A percentile compares a stretch with the other conserved stretches of the same genome.
Conservation (phyloP, 2,888 invertebrate genomes). For the Drosophila seclusa region DNA sequence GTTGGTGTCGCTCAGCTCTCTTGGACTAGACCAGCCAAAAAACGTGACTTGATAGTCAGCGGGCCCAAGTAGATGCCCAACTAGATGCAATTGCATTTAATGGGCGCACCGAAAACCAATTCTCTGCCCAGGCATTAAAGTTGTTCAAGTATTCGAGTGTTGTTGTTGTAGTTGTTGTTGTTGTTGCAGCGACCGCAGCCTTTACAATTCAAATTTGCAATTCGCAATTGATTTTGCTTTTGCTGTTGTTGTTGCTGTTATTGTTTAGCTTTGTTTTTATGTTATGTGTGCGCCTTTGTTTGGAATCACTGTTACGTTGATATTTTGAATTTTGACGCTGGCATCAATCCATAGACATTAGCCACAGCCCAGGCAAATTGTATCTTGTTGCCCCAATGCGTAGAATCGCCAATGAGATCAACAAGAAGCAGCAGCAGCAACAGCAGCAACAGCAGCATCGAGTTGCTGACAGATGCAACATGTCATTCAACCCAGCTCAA, state of each 20-base stretch:
- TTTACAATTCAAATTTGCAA: slow-evolving; percentile 73
- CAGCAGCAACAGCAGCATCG: slow-evolving; percentile 13
- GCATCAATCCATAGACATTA: slow-evolving; percentile 76
- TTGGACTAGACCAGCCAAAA: slow-evolving; percentile 53
- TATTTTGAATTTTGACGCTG: slow-evolving; percentile 61
- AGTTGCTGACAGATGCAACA: slow-evolving; percentile 46
- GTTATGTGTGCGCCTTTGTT: slow-evolving; percentile 53
- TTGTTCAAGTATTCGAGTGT: slow-evolving; percentile 39
- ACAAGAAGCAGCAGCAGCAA: slow-evolving; percentile 26
- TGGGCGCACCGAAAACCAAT: slow-evolving; percentile 66
- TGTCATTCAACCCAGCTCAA: slow-evolving; percentile 59
- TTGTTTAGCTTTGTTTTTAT: background rate
- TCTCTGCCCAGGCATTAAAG: slow-evolving; percentile 54
- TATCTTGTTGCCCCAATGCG: slow-evolving; percentile 35
- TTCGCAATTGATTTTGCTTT: slow-evolving; percentile 61
- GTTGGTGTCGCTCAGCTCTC: slow-evolving; percentile 9
- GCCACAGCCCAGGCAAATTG: slow-evolving; percentile 4
- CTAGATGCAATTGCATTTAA: slow-evolving; percentile 78
- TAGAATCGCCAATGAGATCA: slow-evolving; percentile 31
- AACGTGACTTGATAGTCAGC: slow-evolving; percentile 68
- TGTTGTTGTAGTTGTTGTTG: slow-evolving; percentile 40
- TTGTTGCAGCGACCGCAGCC: slow-evolving; percentile 31
- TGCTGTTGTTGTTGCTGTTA: slow-evolving; percentile 5
- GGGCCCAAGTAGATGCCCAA: slow-evolving; percentile 52
- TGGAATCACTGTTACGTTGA: slow-evolving; percentile 53